Evolutionary conservation across 30 jellyfish, hydroid and myxozoan species (phyloP), one percentile per base, ranked within the genome.

Genomic region (Mastigias papua): DNA sequence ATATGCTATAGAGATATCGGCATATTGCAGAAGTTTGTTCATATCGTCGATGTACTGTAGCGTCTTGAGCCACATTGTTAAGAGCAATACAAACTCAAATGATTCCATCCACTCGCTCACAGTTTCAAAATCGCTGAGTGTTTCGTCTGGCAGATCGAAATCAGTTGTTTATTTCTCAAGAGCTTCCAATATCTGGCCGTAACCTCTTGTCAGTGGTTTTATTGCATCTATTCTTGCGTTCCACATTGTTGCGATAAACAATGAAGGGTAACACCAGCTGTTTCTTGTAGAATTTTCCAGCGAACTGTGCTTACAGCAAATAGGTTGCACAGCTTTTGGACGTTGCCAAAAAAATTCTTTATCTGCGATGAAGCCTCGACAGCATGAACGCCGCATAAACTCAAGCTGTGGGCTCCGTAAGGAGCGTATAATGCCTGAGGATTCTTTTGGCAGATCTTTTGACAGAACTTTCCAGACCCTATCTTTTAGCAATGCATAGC

Each of bases 141-240:
- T 35, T 75, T 75, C 74, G 42, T 16, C 85, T 15, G 73, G 33
- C 34, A 73, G 70, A 73, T 73, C 73, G 29, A 73, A 35, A 42
- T 73, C 73, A 5, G 74, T 42, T 29, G 31, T 73, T 6, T 3
- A 5, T 31, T 31, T 73, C 73, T 73, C 70, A 31, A 73, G 70
- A 42, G 74, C 85, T 73, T 73, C 74, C 85, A 73, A 42, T 73
- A 73, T 33, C 80, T 73, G 73, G 81, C 85, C 25, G 74, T 73
- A 23, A 73, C 34, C 26, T 73, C 34, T 31, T 37, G 85, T 69
- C 81, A 73, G 70, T 31, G 48, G 70, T 30, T 33, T 73, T 15
- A 73, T 73, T n/a, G n/a, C n/a, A n/a, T n/a, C n/a, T n/a, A n/a
- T n/a, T n/a, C n/a, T n/a, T n/a, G n/a, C n/a, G n/a, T 31, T 31